These are phyloP conservation scores for Lampris megalopsis DNA, from an alignment of 2,113 vertebrate genomes.

Conservation along the genomic window DNA sequence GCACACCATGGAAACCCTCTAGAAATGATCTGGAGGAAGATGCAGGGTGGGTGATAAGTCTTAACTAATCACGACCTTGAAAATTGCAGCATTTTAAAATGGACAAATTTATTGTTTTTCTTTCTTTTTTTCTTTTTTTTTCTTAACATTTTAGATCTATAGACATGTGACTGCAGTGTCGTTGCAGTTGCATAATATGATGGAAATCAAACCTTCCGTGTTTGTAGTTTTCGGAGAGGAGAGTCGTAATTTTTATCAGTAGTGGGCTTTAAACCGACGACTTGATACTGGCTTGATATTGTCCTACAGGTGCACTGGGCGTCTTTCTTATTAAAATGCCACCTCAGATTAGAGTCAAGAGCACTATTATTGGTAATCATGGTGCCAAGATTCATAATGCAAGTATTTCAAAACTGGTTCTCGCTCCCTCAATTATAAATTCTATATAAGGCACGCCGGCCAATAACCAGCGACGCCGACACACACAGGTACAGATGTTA, in stretches of 20 bases:
- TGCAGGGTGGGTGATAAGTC: too few relatives aligned
- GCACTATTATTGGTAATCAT: constrained; percentile 38
- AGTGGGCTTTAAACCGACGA: constrained; percentile 10
- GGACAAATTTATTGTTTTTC: not conserved
- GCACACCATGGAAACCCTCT: too few relatives aligned
- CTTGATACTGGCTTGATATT: not conserved
- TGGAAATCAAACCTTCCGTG: too few relatives aligned
- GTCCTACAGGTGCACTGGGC: constrained; percentile 5
- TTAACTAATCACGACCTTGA: too few relatives aligned
- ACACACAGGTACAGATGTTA: not conserved
- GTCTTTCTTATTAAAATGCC: constrained; percentile 50
- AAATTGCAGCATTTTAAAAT: too few relatives aligned
- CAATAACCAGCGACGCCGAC: not conserved
- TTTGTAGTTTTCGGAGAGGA: not conserved
- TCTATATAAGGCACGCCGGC: constrained; percentile 11
- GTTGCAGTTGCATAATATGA: too few relatives aligned
- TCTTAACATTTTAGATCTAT: too few relatives aligned
- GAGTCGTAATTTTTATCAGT: constrained; percentile 5
- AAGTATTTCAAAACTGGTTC: constrained; percentile 31
- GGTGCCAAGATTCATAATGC: constrained; percentile 39
- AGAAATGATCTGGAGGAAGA: too few relatives aligned
- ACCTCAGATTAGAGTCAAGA: constrained; percentile 37
- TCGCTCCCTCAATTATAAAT: constrained; percentile 13
- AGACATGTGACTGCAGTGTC: too few relatives aligned
- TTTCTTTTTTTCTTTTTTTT: not conserved